phyloP scores from a whole-genome alignment of 2,797 vertebrate species.

The Enoplosus armatus region DNA sequence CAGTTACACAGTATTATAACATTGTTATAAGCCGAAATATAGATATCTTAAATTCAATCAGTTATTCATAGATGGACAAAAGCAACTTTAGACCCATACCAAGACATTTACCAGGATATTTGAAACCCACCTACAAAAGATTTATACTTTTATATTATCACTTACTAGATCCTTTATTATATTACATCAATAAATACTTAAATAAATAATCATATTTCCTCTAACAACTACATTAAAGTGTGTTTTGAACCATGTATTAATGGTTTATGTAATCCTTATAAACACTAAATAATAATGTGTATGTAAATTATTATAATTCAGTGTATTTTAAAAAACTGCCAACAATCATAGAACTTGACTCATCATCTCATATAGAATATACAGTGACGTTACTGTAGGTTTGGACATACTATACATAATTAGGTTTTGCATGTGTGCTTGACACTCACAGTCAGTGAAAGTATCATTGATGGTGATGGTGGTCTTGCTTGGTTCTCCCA shows the following conservation, averaged over 20 bases:
- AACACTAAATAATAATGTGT: too few species aligned
- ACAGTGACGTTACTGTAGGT: not conserved
- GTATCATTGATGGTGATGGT: slow-evolving; percentile 89
- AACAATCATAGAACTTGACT: too few species aligned
- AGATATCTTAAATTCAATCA: not conserved
- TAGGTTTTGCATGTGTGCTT: not conserved
- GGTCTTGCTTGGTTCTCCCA: slow-evolving; percentile 90
- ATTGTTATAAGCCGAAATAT: not conserved
- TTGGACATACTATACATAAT: not conserved
- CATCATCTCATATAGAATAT: not conserved
- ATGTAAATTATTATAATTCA: too few species aligned
- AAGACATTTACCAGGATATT: not conserved
- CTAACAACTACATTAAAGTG: not conserved
- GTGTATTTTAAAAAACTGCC: too few species aligned
- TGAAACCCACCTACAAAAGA: not conserved
- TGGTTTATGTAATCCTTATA: not conserved
- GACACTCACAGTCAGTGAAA: slow-evolving; percentile 84
- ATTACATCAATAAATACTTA: not conserved
- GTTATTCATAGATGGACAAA: not conserved
- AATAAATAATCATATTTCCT: not conserved
- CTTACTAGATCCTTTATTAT: not conserved
- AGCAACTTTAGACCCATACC: not conserved
- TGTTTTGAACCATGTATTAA: not conserved
- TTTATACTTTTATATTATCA: not conserved
- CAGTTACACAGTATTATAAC: too few species aligned